Conservation (phyloP, 2,113 vertebrate genomes). For the Crotalus horridus region DNA sequence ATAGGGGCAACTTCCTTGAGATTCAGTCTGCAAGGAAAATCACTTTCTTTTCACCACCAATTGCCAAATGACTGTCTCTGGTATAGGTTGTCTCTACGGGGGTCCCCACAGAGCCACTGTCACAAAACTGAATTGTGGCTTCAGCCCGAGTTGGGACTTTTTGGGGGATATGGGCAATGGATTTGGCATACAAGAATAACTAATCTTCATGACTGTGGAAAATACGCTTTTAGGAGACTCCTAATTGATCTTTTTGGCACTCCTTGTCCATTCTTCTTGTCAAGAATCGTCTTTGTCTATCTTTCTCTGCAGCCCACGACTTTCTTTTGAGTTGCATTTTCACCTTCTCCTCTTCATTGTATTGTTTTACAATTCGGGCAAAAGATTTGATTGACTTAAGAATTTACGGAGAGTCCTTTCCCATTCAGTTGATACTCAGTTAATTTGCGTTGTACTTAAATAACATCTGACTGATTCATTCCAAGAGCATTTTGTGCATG, state of each 20-base stretch:
- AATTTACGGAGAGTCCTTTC: neutral
- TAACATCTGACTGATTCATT: slow-evolving; percentile 6
- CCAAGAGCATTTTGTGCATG: neutral
- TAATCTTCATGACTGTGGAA: neutral
- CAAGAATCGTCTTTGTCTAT: neutral
- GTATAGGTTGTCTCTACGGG: neutral
- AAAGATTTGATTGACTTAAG: neutral
- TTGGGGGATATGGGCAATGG: neutral
- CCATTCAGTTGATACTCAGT: neutral
- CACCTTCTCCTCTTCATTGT: neutral
- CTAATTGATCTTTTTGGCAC: neutral
- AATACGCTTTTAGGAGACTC: neutral
- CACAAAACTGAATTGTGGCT: neutral
- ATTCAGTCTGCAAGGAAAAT: no score
- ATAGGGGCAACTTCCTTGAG: neutral
- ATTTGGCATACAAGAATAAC: neutral
- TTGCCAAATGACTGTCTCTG: neutral
- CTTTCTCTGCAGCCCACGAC: neutral
- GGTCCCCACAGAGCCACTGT: neutral
- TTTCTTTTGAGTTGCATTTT: neutral
- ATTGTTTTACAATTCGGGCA: neutral
- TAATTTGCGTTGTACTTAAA: neutral
- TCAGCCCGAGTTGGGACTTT: neutral
- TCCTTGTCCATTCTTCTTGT: neutral
- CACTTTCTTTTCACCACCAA: neutral